Percentiles rank a stretch among this genome's conserved stretches.
phyloP scores from a whole-genome alignment of 2,888 invertebrate genomes.

The Rhodophaea formosa region DNA sequence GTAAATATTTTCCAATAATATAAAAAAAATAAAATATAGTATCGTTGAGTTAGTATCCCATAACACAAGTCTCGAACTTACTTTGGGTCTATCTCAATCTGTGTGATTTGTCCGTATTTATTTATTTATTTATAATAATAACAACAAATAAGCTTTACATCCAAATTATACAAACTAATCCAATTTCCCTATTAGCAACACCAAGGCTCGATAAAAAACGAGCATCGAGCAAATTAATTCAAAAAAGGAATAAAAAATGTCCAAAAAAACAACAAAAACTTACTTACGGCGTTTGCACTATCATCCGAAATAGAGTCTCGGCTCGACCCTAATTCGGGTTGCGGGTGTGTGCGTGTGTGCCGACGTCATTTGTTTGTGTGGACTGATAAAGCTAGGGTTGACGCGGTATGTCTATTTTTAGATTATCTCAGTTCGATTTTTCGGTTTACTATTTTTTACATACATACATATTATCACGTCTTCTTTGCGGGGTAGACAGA shows the following conservation, averaged over 20 bases:
- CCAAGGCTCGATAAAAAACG: background rate
- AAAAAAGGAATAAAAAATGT: constrained; percentile 1
- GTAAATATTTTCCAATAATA: too few species aligned
- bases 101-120: too few species aligned
- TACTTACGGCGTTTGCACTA: constrained; percentile 36
- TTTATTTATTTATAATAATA: too few species aligned
- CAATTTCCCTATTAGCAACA: constrained; percentile 1
- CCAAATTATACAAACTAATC: background rate
- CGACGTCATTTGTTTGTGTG: constrained; percentile 38
- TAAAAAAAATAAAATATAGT: too few species aligned
- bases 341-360: constrained; percentile 39
- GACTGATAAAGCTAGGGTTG: constrained; percentile 60
- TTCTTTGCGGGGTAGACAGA: too few species aligned
- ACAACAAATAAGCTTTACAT: background rate
- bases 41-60: too few species aligned
- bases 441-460: too few species aligned
- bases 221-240: constrained; percentile 2
- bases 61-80: too few species aligned
- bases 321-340: constrained; percentile 75
- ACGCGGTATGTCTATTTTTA: constrained; percentile 28
- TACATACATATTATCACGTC: too few species aligned
- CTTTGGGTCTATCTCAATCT: too few species aligned
- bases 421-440: background rate
- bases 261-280: constrained; percentile 22
- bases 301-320: constrained; percentile 42